Evolutionary conservation across 1,140 invertebrate genomes (phyloP).

Genomic region (Nylanderia fulva): DNA sequence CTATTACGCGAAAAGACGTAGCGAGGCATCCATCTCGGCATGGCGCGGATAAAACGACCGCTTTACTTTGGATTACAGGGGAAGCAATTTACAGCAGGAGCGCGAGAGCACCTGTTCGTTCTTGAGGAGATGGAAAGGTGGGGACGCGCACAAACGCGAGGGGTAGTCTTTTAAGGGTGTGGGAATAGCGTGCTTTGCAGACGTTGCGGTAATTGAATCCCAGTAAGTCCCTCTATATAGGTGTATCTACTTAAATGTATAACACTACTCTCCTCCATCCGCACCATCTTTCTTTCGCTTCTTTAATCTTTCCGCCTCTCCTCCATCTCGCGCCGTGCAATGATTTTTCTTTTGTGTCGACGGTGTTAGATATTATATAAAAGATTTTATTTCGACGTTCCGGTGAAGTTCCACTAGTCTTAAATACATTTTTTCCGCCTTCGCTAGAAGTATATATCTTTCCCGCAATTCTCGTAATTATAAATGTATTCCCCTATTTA

Average conservation of each 20-base stretch:
- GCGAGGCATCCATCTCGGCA: slow-evolving; percentile 83
- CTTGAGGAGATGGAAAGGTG: slow-evolving; percentile 82
- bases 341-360: slow-evolving; percentile 25
- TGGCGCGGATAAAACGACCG: slow-evolving; percentile 85
- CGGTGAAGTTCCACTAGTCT: background rate
- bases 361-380: background rate
- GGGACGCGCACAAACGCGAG: slow-evolving; percentile 47
- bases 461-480: background rate
- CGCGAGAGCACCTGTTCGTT: slow-evolving; percentile 85
- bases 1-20: slow-evolving; percentile 83
- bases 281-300: slow-evolving; percentile 57
- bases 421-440: background rate
- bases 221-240: slow-evolving; percentile 80
- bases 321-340: slow-evolving; percentile 29
- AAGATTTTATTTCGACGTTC: background rate
- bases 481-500: background rate
- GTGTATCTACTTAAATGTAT: slow-evolving; percentile 72
- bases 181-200: slow-evolving; percentile 84
- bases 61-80: slow-evolving; percentile 86
- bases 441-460: background rate
- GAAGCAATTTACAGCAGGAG: slow-evolving; percentile 85
- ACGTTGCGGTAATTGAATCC: slow-evolving; percentile 86
- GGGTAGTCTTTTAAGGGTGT: slow-evolving; percentile 71
- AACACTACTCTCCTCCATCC: slow-evolving; percentile 63
- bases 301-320: slow-evolving; percentile 49